These are phyloP conservation scores for Eurytoma adleriae DNA, from an alignment of 2,888 invertebrate species.

Conservation along the genomic window DNA sequence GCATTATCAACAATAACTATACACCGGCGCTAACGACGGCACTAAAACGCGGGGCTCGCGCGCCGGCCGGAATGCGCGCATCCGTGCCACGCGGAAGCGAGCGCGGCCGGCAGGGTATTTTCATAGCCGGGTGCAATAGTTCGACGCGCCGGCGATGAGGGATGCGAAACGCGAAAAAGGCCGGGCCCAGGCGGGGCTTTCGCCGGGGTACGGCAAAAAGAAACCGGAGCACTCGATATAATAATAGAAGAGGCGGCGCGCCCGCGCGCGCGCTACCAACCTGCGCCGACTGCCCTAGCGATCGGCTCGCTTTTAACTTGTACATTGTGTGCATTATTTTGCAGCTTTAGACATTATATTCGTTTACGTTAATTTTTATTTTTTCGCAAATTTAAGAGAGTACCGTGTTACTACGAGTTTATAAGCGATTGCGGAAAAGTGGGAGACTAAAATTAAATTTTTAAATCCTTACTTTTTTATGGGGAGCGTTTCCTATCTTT, in stretches of 20 bases:
- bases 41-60: background rate
- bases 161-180: slow-evolving; percentile 33
- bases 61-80: background rate
- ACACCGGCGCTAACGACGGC: no score
- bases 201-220: slow-evolving; percentile 17
- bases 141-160: slow-evolving; percentile 17
- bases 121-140: background rate
- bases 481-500: no score
- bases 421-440: background rate
- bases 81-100: background rate
- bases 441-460: background rate
- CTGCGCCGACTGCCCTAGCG: background rate
- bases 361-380: background rate
- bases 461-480: background rate
- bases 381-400: background rate
- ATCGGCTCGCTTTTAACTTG: background rate
- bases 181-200: background rate
- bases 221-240: slow-evolving; percentile 52
- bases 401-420: background rate
- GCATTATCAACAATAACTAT: no score
- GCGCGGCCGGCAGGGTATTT: background rate
- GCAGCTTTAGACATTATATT: no score
- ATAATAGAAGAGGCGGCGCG: slow-evolving; percentile 48
- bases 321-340: no score
- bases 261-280: background rate